Conservation (phyloP, 2,113 vertebrate species). For the Crypturellus undulatus region DNA sequence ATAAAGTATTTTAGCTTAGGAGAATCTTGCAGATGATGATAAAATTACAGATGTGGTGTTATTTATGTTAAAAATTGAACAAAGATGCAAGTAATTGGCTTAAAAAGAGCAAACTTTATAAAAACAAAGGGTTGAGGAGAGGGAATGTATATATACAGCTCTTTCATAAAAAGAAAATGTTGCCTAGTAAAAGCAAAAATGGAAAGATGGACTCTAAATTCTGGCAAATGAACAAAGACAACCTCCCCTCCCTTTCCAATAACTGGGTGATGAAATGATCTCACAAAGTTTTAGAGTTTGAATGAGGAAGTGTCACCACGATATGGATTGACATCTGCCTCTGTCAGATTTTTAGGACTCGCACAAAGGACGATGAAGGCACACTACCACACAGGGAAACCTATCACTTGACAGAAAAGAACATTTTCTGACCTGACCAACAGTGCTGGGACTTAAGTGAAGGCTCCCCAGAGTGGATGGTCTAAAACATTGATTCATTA, state of each 20-base stretch:
- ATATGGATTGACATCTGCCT: slow-evolving; percentile 59
- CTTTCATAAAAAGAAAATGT: slow-evolving; percentile 20
- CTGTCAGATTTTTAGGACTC: slow-evolving; percentile 46
- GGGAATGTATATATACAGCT: not conserved
- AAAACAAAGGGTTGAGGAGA: not conserved
- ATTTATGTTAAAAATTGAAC: slow-evolving; percentile 23
- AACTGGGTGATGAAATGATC: not conserved
- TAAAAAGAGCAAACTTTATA: not conserved
- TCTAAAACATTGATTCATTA: slow-evolving; percentile 74
- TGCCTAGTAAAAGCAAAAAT: slow-evolving; percentile 40
- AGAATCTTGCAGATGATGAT: slow-evolving; percentile 9
- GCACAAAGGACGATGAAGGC: slow-evolving; percentile 38
- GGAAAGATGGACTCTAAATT: not conserved
- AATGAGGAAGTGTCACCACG: not conserved
- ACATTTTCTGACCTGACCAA: slow-evolving; percentile 64
- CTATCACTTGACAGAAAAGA: slow-evolving; percentile 59
- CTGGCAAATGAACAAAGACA: slow-evolving; percentile 1
- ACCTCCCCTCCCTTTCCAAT: not conserved
- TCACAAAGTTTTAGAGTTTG: slow-evolving; percentile 25
- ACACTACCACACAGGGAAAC: slow-evolving; percentile 32
- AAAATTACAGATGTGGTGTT: not conserved
- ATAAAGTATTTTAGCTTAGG: slow-evolving; percentile 52
- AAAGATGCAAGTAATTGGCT: slow-evolving; percentile 32
- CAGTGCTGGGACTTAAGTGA: slow-evolving; percentile 63
- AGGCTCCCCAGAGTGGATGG: slow-evolving; percentile 58